Conservation (phyloP, 2,113 vertebrate genomes). For the Pantherophis guttatus region DNA sequence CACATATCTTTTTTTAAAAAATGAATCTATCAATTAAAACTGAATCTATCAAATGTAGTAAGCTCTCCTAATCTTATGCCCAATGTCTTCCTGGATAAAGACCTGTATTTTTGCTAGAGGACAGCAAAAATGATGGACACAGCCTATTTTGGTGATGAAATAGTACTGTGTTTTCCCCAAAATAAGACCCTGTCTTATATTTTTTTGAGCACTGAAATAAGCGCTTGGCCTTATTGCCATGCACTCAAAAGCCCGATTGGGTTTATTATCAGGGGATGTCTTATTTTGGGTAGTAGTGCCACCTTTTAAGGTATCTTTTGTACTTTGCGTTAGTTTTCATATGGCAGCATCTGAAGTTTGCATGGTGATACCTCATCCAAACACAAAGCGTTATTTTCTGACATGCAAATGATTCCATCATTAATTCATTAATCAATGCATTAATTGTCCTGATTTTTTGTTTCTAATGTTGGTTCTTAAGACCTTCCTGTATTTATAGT, state of each 20-base stretch:
- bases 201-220: no score
- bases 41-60: not conserved
- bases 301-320: not conserved
- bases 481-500: not conserved
- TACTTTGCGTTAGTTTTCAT: not conserved
- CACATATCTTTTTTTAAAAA: not conserved
- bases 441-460: slow-evolving; percentile 43
- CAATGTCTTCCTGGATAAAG: not conserved
- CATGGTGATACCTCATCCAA: not conserved
- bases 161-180: not conserved
- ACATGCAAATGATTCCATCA: not conserved
- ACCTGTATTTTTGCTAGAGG: not conserved
- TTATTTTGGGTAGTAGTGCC: no score
- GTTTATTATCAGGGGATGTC: no score
- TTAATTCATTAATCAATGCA: slow-evolving; percentile 18
- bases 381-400: not conserved
- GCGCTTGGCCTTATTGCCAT: no score
- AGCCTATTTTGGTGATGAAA: not conserved
- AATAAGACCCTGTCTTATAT: no score
- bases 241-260: no score
- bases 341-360: not conserved
- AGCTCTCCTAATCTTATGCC: not conserved
- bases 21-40: not conserved
- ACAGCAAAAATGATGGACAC: not conserved
- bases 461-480: slow-evolving; percentile 35